Conservation (phyloP, 2,113 vertebrate genomes). For the Ptilorrhoa leucosticta region DNA sequence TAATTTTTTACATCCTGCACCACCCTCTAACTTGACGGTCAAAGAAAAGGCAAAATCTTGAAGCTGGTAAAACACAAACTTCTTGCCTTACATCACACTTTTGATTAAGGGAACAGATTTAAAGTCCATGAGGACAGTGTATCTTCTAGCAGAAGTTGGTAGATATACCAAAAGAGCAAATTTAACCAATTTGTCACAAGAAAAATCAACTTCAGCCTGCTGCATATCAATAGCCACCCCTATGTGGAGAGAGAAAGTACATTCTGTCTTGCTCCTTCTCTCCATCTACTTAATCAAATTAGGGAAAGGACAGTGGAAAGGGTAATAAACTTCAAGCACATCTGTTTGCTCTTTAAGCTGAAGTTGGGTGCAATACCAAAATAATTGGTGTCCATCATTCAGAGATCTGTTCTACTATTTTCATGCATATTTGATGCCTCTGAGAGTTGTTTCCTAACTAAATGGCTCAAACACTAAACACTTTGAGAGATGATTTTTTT, state of each 20-base stretch:
- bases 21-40: not conserved
- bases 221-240: accelerated
- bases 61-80: not conserved
- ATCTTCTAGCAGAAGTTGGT: not conserved
- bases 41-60: not conserved
- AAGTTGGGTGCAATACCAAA: not conserved
- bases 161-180: not conserved
- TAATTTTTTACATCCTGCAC: not conserved
- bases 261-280: not conserved
- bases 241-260: not conserved
- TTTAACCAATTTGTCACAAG: not conserved
- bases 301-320: not conserved
- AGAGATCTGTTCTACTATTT: not conserved
- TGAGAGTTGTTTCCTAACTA: not conserved
- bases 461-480: not conserved
- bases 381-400: not conserved
- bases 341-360: not conserved
- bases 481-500: not conserved
- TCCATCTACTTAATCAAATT: not conserved
- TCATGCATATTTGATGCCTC: not conserved
- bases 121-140: not conserved
- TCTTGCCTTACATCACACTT: not conserved
- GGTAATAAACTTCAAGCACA: not conserved
- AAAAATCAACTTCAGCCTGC: accelerated
- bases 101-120: not conserved